A percentile compares a stretch with the other conserved stretches of the same genome.
phyloP scores from a whole-genome alignment of 2,797 vertebrate species.

The Cyclopterus lumpus region DNA sequence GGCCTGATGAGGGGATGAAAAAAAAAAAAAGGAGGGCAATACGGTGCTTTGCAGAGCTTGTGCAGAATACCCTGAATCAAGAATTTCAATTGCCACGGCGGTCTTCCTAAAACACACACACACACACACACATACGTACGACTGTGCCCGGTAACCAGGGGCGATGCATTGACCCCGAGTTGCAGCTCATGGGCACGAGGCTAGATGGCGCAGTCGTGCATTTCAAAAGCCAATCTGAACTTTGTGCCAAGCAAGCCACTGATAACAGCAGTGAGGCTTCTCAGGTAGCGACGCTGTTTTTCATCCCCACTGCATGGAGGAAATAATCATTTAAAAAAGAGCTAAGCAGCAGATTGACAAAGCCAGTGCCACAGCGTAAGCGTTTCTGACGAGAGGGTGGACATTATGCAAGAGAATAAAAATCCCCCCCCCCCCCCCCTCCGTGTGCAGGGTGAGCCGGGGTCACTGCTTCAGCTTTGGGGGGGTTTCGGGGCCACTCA shows the following conservation, averaged over 20 bases:
- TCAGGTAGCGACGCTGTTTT: constrained; percentile 52
- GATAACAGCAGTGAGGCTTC: constrained; percentile 46
- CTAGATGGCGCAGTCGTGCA: constrained; percentile 72
- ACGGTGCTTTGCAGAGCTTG: constrained; percentile 3
- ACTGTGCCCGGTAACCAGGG: constrained; percentile 1
- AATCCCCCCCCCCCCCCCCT: no score
- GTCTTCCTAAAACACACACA: constrained; percentile 5
- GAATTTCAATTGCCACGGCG: constrained; percentile 14
- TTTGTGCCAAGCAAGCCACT: constrained; percentile 50
- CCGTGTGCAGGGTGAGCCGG: constrained; percentile 28
- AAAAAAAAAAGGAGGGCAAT: constrained; percentile 42
- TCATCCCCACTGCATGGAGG: constrained; percentile 26
- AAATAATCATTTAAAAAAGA: constrained; percentile 6
- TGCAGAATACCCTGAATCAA: constrained; percentile 37
- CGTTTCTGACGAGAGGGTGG: constrained; percentile 25
- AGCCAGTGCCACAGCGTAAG: background rate
- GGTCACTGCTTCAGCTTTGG: constrained; percentile 33
- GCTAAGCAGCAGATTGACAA: constrained; percentile 27
- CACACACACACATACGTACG: background rate
- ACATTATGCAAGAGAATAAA: constrained; percentile 29
- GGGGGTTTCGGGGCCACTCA: constrained; percentile 50
- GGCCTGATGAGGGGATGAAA: constrained; percentile 57
- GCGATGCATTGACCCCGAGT: background rate
- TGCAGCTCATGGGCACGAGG: constrained; percentile 53
- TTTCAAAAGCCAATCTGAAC: constrained; percentile 55